Percentiles rank a stretch among this genome's conserved stretches.
Conservation (phyloP, 2,113 vertebrate genomes). For the Percina caprodes region DNA sequence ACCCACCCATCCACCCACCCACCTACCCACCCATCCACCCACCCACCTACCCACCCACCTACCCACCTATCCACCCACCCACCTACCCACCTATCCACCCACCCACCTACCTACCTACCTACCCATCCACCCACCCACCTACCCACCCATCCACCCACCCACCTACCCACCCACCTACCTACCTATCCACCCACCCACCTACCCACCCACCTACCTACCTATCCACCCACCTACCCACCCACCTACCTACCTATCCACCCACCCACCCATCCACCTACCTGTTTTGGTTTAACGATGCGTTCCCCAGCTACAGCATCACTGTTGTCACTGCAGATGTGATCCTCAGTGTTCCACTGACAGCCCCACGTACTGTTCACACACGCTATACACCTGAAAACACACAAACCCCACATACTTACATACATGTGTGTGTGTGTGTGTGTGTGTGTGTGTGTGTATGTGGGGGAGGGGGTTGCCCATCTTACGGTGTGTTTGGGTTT, state of each 20-base stretch:
- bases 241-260: background rate
- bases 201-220: background rate
- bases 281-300: slow-evolving; percentile 84
- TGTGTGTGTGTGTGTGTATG: background rate
- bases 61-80: background rate
- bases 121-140: too few relatives aligned
- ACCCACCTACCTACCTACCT: too few relatives aligned
- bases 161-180: background rate
- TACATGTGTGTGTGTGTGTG: background rate
- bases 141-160: background rate
- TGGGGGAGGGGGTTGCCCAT: slow-evolving; percentile 24
- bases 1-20: too few relatives aligned
- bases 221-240: background rate
- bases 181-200: background rate
- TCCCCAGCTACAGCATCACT: slow-evolving; percentile 34
- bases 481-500: slow-evolving; percentile 91
- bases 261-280: slow-evolving; percentile 81
- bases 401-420: background rate
- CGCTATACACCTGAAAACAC: slow-evolving; percentile 88
- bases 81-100: too few relatives aligned
- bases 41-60: too few relatives aligned
- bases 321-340: slow-evolving; percentile 88
- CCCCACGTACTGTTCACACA: slow-evolving; percentile 94
- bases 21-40: too few relatives aligned
- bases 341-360: slow-evolving; percentile 91